Percentiles rank a stretch among this genome's conserved stretches.
Evolutionary conservation across 1,140 invertebrate species (phyloP).

Genomic region (Amphibalanus amphitrite): DNA sequence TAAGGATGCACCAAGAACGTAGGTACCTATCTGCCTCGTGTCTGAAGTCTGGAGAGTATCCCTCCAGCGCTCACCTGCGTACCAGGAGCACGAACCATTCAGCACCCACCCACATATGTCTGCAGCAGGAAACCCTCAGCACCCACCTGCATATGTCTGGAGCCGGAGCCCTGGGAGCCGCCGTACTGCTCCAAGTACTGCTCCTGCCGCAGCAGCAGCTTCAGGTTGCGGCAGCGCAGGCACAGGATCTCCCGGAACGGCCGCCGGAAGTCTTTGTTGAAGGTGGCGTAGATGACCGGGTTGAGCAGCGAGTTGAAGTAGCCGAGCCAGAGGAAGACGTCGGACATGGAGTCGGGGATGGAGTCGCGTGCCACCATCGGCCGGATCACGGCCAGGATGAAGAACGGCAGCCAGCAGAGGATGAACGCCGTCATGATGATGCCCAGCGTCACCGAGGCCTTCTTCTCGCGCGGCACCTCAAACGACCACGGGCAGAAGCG

Average conservation of each 20-base stretch:
- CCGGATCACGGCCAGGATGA: slow-evolving; percentile 69
- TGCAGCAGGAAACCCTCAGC: too few species aligned
- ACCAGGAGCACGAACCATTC: too few species aligned
- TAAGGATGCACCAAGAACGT: too few species aligned
- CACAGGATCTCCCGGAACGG: slow-evolving; percentile 16
- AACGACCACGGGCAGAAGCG: background rate
- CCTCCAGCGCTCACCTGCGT: too few species aligned
- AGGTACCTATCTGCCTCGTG: too few species aligned
- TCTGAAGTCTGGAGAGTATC: too few species aligned
- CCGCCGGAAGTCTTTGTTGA: too few species aligned
- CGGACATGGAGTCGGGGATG: slow-evolving; percentile 34
- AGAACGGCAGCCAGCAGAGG: slow-evolving; percentile 93
- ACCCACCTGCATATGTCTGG: background rate
- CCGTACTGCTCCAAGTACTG: background rate
- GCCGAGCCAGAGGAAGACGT: slow-evolving; percentile 59
- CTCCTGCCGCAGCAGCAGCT: background rate
- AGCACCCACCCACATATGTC: too few species aligned
- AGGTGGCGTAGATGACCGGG: too few species aligned
- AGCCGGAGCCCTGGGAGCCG: background rate
- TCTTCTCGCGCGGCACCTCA: slow-evolving; percentile 1
- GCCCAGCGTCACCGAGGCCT: slow-evolving; percentile 29
- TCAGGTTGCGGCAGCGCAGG: background rate
- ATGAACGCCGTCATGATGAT: slow-evolving; percentile 96
- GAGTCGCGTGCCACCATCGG: slow-evolving; percentile 43
- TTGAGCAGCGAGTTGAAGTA: too few species aligned